Conservation (phyloP, 2,888 invertebrate genomes). For the Sphaerophoria rueppellii region DNA sequence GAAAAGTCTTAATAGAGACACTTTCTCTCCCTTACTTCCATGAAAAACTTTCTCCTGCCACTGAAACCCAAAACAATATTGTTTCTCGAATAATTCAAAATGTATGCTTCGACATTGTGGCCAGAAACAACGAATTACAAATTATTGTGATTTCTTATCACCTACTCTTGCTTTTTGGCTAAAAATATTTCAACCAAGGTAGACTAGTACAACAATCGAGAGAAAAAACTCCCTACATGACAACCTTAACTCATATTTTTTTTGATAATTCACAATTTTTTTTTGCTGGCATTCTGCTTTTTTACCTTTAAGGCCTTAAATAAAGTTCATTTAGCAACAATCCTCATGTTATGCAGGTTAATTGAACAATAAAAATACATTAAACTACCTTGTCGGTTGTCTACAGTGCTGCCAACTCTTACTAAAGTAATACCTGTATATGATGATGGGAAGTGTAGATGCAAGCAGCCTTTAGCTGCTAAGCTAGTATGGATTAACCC, state of each 20-base stretch:
- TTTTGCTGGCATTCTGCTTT: conserved; percentile 2
- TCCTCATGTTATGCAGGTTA: conserved; percentile 65
- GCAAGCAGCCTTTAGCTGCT: not conserved
- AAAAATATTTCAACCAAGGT: conserved; percentile 42
- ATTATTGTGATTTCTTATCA: conserved; percentile 12
- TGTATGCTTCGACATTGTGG: no score
- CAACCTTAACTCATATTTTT: conserved; percentile 34
- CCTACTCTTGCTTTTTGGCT: conserved; percentile 28
- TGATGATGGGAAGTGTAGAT: conserved; percentile 5
- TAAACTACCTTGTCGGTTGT: conserved; percentile 34
- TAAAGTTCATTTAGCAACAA: conserved; percentile 32
- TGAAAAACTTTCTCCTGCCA: no score
- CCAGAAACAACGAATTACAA: not conserved
- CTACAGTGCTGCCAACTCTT: conserved; percentile 18
- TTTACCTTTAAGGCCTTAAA: conserved; percentile 13
- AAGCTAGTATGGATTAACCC: not conserved
- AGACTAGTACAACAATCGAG: conserved; percentile 26
- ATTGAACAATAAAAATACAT: conserved; percentile 69
- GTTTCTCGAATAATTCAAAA: not conserved
- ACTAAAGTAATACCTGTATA: not conserved
- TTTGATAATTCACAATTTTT: not conserved
- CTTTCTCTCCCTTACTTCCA: no score
- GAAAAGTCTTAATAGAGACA: no score
- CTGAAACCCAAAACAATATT: not conserved
- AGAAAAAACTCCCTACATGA: conserved; percentile 11